Evolutionary conservation across 2,888 invertebrate species (phyloP), one percentile per base, ranked within the genome.

Genomic region (Hypsopygia costalis): DNA sequence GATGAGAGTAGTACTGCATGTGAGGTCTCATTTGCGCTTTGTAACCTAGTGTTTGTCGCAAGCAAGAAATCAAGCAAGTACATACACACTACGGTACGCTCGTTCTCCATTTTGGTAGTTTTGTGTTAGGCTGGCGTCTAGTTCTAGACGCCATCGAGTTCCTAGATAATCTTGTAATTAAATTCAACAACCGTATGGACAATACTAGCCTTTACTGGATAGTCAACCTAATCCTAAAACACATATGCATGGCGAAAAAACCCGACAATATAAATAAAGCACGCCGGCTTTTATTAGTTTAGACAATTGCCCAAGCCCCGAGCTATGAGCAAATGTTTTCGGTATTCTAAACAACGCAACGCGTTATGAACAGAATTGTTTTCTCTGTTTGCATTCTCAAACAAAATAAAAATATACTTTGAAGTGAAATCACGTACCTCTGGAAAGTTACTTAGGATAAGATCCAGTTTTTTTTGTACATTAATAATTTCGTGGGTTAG

Each of bases 401-500:
- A 51, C 46, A 48, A 60, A 65, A 66, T 56, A 68, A 69, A 68
- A 69, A 63, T 67, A 69, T 57, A 59, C 61, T 78, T 78, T 73
- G 76, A 70, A 71, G 65, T 72, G 53, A 71, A 77, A 78, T 82
- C 78, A 81, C 82, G 79, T 76, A 67, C 66, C 55, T 55, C 58
- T 45, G 61, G 57, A 55, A 71, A 79, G 68, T 79, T 74, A 78
- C 68, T 75, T 74, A 73, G 66, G 69, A 70, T 62, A 65, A 63
- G 63, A 64, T 62, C 63, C 59, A 69, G 67, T 73, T 69, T 71
- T 71, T 74, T 76, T 74, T 70, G 62, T 73, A 76, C 76, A 77
- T 81, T 77, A 77, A 77, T 79, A 81, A 81, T 79, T 76, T 78
- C 62, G 62, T 61, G 59, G 69, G 69, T 64, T 64, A 69, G 66